Evolutionary conservation across 2,888 invertebrate genomes (phyloP).

Genomic region (Agapostemon virescens): DNA sequence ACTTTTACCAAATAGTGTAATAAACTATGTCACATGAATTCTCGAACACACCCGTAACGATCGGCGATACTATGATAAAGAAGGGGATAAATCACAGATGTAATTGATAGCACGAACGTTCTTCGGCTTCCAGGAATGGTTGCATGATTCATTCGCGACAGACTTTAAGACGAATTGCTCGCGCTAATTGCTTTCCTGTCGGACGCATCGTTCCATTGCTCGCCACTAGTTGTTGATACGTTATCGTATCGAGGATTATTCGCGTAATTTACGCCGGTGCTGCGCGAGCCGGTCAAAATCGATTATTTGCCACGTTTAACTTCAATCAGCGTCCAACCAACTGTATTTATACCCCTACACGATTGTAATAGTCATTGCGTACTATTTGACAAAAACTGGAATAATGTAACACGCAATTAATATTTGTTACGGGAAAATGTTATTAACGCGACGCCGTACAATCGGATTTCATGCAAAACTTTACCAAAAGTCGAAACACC

Average conservation of each 20-base stretch:
- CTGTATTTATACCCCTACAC: conserved; percentile 60
- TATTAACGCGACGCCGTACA: too few species aligned
- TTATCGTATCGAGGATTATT: conserved; percentile 65
- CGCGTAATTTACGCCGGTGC: conserved; percentile 62
- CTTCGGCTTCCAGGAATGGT: neutral
- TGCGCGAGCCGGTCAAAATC: conserved; percentile 55
- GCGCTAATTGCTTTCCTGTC: conserved; percentile 56
- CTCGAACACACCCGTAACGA: neutral
- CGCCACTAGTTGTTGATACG: conserved; percentile 58
- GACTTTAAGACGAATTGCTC: conserved; percentile 48
- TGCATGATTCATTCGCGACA: conserved; percentile 22
- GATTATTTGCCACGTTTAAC: conserved; percentile 69
- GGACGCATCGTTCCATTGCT: conserved; percentile 39
- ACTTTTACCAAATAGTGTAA: neutral
- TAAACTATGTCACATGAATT: neutral
- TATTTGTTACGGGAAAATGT: neutral
- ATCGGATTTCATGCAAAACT: neutral
- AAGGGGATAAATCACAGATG: conserved; percentile 6
- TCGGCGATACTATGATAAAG: neutral
- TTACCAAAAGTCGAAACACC: neutral
- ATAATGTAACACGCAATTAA: conserved; percentile 28
- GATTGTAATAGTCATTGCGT: conserved; percentile 59
- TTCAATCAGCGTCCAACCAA: conserved; percentile 64
- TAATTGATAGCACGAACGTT: neutral
- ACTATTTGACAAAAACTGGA: conserved; percentile 53